Evolutionary conservation across 2,888 invertebrate genomes (phyloP).

Genomic region (Scaeva pyrastri): DNA sequence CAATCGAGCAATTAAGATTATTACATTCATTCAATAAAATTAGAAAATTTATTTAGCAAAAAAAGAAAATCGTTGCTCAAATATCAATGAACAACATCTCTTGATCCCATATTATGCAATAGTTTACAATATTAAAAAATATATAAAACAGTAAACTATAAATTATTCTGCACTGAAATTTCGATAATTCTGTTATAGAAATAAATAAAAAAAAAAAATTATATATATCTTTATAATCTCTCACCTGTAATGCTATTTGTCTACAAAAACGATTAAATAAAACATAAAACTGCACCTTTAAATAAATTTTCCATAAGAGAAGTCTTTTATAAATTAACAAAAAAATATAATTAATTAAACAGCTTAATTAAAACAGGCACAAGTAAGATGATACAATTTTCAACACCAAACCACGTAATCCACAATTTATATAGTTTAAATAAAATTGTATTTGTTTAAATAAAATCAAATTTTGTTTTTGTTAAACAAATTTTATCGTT

Average conservation of each 20-base stretch:
- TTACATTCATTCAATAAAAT: slow-evolving; percentile 58
- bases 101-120: slow-evolving; percentile 51
- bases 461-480: slow-evolving; percentile 14
- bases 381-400: slow-evolving; percentile 65
- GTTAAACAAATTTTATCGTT: slow-evolving; percentile 34
- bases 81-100: slow-evolving; percentile 16
- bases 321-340: slow-evolving; percentile 18
- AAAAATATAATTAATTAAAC: slow-evolving; percentile 33
- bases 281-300: slow-evolving; percentile 66
- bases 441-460: slow-evolving; percentile 43
- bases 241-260: slow-evolving; percentile 73
- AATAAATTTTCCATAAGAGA: slow-evolving; percentile 52
- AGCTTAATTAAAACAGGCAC: slow-evolving; percentile 69
- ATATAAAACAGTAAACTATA: slow-evolving; percentile 48
- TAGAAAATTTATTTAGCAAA: slow-evolving; percentile 62
- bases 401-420: slow-evolving; percentile 71
- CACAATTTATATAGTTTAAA: slow-evolving; percentile 61
- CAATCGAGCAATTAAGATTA: slow-evolving; percentile 83
- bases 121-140: slow-evolving; percentile 34
- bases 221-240: slow-evolving; percentile 52
- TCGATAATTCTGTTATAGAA: slow-evolving; percentile 72
- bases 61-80: slow-evolving; percentile 23
- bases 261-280: slow-evolving; percentile 65
- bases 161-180: slow-evolving; percentile 73
- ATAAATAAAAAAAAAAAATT: slow-evolving; percentile 9